Evolutionary conservation across 2,888 invertebrate genomes (phyloP).

Genomic region (Actias luna): DNA sequence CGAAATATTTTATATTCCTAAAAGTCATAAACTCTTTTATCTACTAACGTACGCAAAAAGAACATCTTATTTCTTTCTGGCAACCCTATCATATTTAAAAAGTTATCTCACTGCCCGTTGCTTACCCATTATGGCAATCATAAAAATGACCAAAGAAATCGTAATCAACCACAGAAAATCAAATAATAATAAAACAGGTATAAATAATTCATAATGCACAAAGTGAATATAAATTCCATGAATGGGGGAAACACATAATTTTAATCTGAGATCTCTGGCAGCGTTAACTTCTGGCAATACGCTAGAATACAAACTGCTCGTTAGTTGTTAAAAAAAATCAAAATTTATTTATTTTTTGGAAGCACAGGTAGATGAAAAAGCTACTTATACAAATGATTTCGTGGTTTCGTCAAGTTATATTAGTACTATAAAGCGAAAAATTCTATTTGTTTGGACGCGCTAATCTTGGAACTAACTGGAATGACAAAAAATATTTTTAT

Average conservation of each 20-base stretch:
- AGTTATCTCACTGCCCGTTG: too few relatives aligned
- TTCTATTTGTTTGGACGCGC: too few relatives aligned
- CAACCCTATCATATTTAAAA: too few relatives aligned
- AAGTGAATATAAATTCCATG: constrained; percentile 4
- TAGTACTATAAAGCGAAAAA: too few relatives aligned
- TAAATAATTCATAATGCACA: constrained; percentile 9
- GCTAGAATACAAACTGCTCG: constrained; percentile 35
- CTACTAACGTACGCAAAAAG: neutral
- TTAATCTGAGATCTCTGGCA: constrained; percentile 32
- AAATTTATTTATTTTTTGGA: neutral
- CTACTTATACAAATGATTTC: neutral
- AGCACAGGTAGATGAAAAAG: neutral
- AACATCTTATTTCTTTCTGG: neutral
- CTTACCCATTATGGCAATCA: neutral
- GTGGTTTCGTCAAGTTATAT: too few relatives aligned
- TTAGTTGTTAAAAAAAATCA: constrained; percentile 8
- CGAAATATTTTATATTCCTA: too few relatives aligned
- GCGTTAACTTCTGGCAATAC: constrained; percentile 28
- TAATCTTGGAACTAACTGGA: too few relatives aligned
- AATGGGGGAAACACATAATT: constrained; percentile 23
- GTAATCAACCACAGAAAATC: neutral
- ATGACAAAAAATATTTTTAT: too few relatives aligned
- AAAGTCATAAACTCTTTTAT: neutral
- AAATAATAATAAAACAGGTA: constrained; percentile 1
- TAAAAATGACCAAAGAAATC: neutral